A percentile compares a stretch with the other conserved stretches of the same genome.
These are phyloP conservation scores for Eupelmus urozonus DNA, from an alignment of 2,888 invertebrate species.

Conservation along the genomic window DNA sequence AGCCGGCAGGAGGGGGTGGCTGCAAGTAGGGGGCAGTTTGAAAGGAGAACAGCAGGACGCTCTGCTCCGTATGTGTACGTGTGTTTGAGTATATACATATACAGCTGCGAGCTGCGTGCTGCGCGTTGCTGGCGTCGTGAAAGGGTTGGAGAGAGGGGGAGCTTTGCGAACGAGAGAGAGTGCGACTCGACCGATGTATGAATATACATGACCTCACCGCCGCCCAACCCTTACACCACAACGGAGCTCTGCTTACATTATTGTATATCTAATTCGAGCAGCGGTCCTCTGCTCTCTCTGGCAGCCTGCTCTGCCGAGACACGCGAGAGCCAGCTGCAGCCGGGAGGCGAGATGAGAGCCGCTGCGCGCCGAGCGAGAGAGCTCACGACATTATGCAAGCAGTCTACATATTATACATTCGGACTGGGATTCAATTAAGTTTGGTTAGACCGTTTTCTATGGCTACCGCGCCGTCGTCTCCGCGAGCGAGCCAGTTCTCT, in stretches of 20 bases:
- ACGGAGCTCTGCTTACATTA: slow-evolving; percentile 76
- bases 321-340: background rate
- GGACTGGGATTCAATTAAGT: slow-evolving; percentile 78
- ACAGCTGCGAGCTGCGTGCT: slow-evolving; percentile 29
- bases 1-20: too few relatives aligned
- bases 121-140: slow-evolving; percentile 15
- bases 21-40: slow-evolving; percentile 49
- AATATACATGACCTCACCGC: slow-evolving; percentile 77
- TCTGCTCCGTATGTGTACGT: too few relatives aligned
- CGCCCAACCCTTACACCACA: slow-evolving; percentile 74
- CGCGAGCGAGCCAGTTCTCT: slow-evolving; percentile 3
- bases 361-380: slow-evolving; percentile 44
- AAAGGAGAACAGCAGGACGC: slow-evolving; percentile 56
- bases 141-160: slow-evolving; percentile 47
- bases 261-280: slow-evolving; percentile 77
- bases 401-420: slow-evolving; percentile 78
- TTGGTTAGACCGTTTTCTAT: slow-evolving; percentile 73
- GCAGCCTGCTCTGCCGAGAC: slow-evolving; percentile 61
- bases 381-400: slow-evolving; percentile 77
- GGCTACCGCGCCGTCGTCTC: too few relatives aligned
- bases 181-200: slow-evolving; percentile 72
- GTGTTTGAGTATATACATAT: too few relatives aligned
- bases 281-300: slow-evolving; percentile 36
- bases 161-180: slow-evolving; percentile 18
- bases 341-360: slow-evolving; percentile 58